Base-by-base conservation (phyloP, 2,797 vertebrate genomes). In the Phalanger gymnotis region DNA sequence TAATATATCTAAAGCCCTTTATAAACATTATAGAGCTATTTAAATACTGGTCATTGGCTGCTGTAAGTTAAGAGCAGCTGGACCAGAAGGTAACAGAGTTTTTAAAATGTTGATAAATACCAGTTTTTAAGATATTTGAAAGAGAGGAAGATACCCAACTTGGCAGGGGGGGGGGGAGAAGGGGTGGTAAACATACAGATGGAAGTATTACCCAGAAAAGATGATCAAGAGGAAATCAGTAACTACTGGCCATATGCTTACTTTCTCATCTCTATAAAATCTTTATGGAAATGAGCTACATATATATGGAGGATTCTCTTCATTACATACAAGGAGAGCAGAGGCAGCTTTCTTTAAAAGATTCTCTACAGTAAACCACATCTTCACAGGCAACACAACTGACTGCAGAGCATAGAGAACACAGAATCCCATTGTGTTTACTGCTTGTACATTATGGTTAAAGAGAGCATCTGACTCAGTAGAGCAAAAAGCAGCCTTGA, bases 201-300 rank as follows among this genome's bases (percentile, higher is more conserved):
- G 57, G 57, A 22, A 58, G 30, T 92, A 27, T 92, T 53, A 61
- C 91, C 95, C 90, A 0, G 7, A 92, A 93, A 92, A 55, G 61
- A 97, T 92, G 40, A 89, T 47, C 40, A 81, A 81, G 40, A 81
- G 19, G 40, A 81, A 47, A 81, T 47, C 73, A 81, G 40, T 81
- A 81, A 47, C 73, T 81, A 81, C 40, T 87, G 73, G 51, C 73
- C 73, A 87, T 87, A 51, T 87, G 73, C 73, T 87, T 87, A 87
- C 73, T 87, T 51, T 87, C 73, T 51, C 73, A 51, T 87, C 73
- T 87, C 73, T 87, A 87, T 87, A 87, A 87, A 87, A 87, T 87
- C 73, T 87, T 87, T 47, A 47, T 87, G 73, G 40, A 87, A 87
- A 87, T 87, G 40, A 87, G 73, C 22, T 87, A 47, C 51, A 25